Base-by-base conservation (phyloP, 2,888 invertebrate species). In the Chrysina gloriosa region DNA sequence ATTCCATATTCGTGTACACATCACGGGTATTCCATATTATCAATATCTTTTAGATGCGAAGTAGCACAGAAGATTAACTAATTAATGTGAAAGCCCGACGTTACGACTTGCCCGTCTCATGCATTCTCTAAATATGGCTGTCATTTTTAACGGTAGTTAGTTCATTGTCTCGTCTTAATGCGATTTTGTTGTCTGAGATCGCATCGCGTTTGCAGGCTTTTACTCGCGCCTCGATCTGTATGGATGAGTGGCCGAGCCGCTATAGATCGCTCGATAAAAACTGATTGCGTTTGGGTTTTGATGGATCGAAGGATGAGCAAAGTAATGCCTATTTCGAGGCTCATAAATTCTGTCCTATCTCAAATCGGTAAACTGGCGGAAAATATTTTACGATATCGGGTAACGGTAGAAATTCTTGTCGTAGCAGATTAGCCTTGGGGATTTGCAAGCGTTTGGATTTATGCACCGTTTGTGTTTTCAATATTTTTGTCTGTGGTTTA, bases 221-320 rank as follows among this genome's bases (percentile, higher is more conserved):
- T 36, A 21, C 36, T 36, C 36, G 23, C 56, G 56, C 36, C 14
- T 56, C 21, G 27, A 4, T 25, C 27, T 9, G 36, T 36, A 34
- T 34, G 36, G n/a, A 48, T 11, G 27, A 48, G 23, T 48, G n/a
- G n/a, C n/a, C 25, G 14, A 36, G 11, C 11, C 5, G 48, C 23
- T 36, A 4, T 11, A 36, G 56, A 56, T 56, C 36, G 23, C 16
- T n/a, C 23, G 56, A 56, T 56, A 56, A 23, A n/a, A 19, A 36
- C 56, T 56, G 39, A 36, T 56, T 56, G 36, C 56, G 11, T 23
- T 56, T 36, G 21, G 23, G n/a, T 56, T 47, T 56, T 56, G 56
- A 56, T 56, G 36, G 56, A 56, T 21, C 14, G 56, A 11, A 56
- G 21, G 56, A 36, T 36, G 56, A 9, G 34, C 21, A 56, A 34